These are phyloP conservation scores for Megalopta genalis DNA, from an alignment of 1,140 invertebrate species.

Conservation along the genomic window DNA sequence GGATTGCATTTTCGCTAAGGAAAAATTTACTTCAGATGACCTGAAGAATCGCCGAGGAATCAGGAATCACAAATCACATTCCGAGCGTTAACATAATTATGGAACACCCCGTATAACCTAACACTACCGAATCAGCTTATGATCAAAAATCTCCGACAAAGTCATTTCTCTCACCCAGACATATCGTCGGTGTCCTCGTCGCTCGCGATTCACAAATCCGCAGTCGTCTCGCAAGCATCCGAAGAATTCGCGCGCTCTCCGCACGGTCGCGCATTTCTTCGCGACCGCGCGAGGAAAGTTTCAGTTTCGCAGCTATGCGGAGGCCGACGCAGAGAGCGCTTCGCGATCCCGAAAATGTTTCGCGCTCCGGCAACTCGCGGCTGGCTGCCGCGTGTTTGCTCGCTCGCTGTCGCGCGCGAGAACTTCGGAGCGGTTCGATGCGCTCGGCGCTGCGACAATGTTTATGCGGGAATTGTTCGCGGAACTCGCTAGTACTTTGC, in stretches of 20 bases:
- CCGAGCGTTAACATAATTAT: too few species aligned
- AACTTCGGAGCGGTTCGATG: neutral
- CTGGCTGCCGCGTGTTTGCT: neutral
- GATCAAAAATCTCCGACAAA: too few species aligned
- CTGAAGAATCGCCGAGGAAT: too few species aligned
- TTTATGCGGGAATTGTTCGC: neutral
- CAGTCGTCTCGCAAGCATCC: slow-evolving; percentile 33
- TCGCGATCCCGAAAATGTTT: slow-evolving; percentile 21
- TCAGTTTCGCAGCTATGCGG: slow-evolving; percentile 18
- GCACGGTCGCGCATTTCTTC: slow-evolving; percentile 23
- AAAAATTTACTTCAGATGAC: too few species aligned
- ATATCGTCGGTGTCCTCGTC: neutral
- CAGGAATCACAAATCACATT: too few species aligned
- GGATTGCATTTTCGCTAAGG: too few species aligned
- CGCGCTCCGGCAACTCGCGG: neutral
- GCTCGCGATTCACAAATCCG: slow-evolving; percentile 22
- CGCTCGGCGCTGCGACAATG: neutral
- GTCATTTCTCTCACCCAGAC: too few species aligned
- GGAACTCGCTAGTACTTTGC: neutral
- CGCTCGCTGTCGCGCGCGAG: neutral
- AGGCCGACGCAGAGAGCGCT: neutral
- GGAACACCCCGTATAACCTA: too few species aligned
- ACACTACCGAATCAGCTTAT: too few species aligned
- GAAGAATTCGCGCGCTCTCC: neutral
- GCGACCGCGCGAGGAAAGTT: neutral